These are phyloP conservation scores for Lithophane ornitopus DNA, from an alignment of 2,888 invertebrate genomes.

Conservation along the genomic window DNA sequence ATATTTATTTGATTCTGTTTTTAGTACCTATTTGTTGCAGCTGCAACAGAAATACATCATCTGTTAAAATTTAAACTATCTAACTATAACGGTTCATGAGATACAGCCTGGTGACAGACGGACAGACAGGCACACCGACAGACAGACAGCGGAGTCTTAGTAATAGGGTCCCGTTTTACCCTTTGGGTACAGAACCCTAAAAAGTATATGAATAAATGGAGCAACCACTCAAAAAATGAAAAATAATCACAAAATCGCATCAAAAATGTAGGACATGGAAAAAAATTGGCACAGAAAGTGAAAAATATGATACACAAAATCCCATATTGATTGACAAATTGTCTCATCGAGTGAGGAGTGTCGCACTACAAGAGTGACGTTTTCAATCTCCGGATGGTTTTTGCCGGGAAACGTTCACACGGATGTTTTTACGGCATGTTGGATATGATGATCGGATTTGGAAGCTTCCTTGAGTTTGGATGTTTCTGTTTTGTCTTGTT, in stretches of 20 bases:
- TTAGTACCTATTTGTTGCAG: too few relatives aligned
- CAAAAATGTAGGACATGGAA: neutral
- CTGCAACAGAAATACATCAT: too few relatives aligned
- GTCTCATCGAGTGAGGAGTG: slow-evolving; percentile 56
- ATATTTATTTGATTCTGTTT: too few relatives aligned
- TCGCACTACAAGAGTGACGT: slow-evolving; percentile 41
- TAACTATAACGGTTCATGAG: too few relatives aligned
- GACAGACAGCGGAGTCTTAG: too few relatives aligned
- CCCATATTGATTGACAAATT: slow-evolving; percentile 57
- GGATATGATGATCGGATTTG: slow-evolving; percentile 30
- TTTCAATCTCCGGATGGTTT: slow-evolving; percentile 57
- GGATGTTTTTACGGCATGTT: slow-evolving; percentile 44
- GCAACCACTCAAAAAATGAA: too few relatives aligned
- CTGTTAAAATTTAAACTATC: too few relatives aligned
- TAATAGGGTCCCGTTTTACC: too few relatives aligned
- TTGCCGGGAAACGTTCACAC: slow-evolving; percentile 41
- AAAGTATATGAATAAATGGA: too few relatives aligned
- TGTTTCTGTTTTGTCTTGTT: neutral
- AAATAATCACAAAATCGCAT: slow-evolving; percentile 4
- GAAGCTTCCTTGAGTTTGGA: slow-evolving; percentile 29
- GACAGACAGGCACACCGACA: too few relatives aligned
- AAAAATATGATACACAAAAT: slow-evolving; percentile 55
- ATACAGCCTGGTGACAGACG: too few relatives aligned
- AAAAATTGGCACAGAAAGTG: slow-evolving; percentile 41
- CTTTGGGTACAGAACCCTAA: too few relatives aligned